phyloP scores from a whole-genome alignment of 2,113 vertebrate genomes.

The Trematocara zebra region DNA sequence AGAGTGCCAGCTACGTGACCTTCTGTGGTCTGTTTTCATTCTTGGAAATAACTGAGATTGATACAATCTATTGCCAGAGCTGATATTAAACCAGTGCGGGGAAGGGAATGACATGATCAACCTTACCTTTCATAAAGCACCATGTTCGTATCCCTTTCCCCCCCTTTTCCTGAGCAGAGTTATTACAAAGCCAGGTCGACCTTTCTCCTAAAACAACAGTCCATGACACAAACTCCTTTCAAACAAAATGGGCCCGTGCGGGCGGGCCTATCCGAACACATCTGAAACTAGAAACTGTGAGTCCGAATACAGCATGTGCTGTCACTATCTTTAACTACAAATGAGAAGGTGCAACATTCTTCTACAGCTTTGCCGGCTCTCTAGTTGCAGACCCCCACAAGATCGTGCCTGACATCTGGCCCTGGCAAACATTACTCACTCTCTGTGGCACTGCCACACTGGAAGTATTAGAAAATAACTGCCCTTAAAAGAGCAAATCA shows the following conservation, averaged over 20 bases:
- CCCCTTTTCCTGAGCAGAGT: conserved; percentile 23
- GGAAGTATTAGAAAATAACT: conserved; percentile 49
- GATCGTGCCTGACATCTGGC: conserved; percentile 56
- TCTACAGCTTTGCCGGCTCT: conserved; percentile 79
- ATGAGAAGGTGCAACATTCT: conserved; percentile 92
- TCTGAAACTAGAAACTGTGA: conserved; percentile 78
- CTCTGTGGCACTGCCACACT: conserved; percentile 58
- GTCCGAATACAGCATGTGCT: conserved; percentile 68
- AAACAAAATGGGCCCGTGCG: conserved; percentile 26
- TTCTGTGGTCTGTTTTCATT: conserved; percentile 3
- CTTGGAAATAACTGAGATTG: conserved; percentile 35
- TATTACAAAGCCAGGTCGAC: conserved; percentile 12
- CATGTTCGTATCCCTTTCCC: conserved; percentile 60
- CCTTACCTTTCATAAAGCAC: conserved; percentile 82
- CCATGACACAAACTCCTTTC: neutral
- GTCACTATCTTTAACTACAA: conserved; percentile 98
- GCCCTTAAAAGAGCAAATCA: conserved; percentile 55
- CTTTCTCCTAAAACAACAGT: neutral
- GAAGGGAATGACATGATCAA: conserved; percentile 4
- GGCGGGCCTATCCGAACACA: conserved; percentile 35
- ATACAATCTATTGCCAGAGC: conserved; percentile 18
- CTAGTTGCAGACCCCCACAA: conserved; percentile 75
- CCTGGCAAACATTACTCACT: conserved; percentile 52
- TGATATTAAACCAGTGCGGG: conserved; percentile 23
- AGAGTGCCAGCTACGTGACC: conserved; percentile 12